Conservation (phyloP, 2,797 vertebrate species). For the Notolepis coatsorum region DNA sequence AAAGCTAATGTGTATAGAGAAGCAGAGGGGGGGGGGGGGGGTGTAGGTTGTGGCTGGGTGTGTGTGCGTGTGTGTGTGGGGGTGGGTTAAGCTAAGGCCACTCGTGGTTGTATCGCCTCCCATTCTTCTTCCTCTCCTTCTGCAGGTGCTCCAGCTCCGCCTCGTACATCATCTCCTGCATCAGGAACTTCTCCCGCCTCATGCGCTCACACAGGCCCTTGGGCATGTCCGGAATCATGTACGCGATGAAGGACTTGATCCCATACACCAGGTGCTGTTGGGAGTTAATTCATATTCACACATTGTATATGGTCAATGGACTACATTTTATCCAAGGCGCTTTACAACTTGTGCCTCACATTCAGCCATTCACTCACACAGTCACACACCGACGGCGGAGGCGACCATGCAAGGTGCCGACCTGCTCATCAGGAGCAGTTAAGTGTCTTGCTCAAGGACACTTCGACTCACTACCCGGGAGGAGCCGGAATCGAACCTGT, state of each 20-base stretch:
- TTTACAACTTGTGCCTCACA: too few relatives aligned
- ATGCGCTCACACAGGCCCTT: conserved; percentile 97
- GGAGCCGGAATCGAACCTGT: too few relatives aligned
- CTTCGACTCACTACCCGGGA: too few relatives aligned
- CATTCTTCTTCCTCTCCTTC: conserved; percentile 94
- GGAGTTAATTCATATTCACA: conserved; percentile 32
- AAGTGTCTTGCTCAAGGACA: too few relatives aligned
- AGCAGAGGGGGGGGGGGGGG: conserved; percentile 37
- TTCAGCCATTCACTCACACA: too few relatives aligned
- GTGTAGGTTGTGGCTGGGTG: conserved; percentile 14
- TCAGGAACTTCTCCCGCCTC: conserved; percentile 97
- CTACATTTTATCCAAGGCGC: too few relatives aligned
- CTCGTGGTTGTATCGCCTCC: conserved; percentile 96
- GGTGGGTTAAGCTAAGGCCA: conserved; percentile 90
- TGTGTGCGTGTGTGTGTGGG: conserved; percentile 34
- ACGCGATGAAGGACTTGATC: conserved; percentile 99
- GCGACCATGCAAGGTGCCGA: too few relatives aligned
- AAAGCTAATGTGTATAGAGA: conserved; percentile 60
- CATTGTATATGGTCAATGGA: conserved; percentile 12
- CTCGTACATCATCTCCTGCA: conserved; percentile 99
- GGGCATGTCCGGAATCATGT: conserved; percentile 98
- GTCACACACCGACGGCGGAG: too few relatives aligned
- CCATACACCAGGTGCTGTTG: conserved; percentile 97
- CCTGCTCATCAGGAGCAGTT: too few relatives aligned
- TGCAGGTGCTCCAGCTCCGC: conserved; percentile 97